Evolutionary conservation across 2,113 vertebrate genomes (phyloP), one percentile per base, ranked within the genome.

Genomic region (Cricetomys ansorgei): DNA sequence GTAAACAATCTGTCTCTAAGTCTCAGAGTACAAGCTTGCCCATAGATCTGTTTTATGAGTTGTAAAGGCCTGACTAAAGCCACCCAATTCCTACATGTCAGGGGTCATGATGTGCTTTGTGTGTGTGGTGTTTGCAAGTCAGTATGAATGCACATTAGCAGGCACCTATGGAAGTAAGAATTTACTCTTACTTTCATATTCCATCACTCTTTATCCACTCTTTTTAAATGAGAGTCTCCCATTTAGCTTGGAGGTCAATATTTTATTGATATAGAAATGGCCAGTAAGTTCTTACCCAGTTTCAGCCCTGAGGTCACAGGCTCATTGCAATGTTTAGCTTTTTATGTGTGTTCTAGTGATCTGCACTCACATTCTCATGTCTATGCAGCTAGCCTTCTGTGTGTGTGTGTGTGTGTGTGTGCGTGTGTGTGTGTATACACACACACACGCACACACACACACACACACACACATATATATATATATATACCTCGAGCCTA

Each of bases 131-230:
- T n/a, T 50, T 53, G 21, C 37, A 9, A 16, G 21, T 65, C 8
- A 34, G 59, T 48, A 31, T 45, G 6, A 17, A 45, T 65, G 62
- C 15, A 4, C 6, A 53, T 87, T 37, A n/a, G 43, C 6, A n/a
- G 19, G 11, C 45, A n/a, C 7, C 11, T 69, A 23, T n/a, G 34
- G 31, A 37, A 37, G 64, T 8, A 34, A 16, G 3, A 48, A 37
- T 27, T 21, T 69, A 53, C 45, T 87, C 53, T 21, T 50, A 17
- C 13, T n/a, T 69, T 69, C 45, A 48, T 69, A n/a, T 25, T 27
- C 37, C 10, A 13, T n/a, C 34, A 27, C 7, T 15, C 1, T 69
- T n/a, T 69, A 5, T 12, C 29, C 8, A 0, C 3, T 53, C 11
- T 69, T 16, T 27, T 15, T 53, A 45, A 87, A 34, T 1, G 11